phyloP scores from a whole-genome alignment of 2,113 vertebrate species.

The Numenius arquata region DNA sequence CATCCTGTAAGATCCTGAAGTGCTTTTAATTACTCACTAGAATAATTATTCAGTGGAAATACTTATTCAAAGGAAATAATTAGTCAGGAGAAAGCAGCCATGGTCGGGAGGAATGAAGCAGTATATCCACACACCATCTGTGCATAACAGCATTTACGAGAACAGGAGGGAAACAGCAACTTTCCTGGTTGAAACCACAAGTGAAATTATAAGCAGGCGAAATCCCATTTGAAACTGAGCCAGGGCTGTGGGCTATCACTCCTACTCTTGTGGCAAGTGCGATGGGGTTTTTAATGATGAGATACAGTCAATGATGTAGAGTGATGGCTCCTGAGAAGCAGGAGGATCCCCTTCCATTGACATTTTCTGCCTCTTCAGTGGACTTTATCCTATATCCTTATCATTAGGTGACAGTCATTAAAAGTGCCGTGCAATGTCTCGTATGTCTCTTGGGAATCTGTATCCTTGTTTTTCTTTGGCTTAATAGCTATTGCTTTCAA shows the following conservation, averaged over 20 bases:
- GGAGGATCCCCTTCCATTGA: neutral
- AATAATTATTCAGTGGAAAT: neutral
- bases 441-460: neutral
- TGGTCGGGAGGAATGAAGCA: neutral
- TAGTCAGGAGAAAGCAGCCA: neutral
- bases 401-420: neutral
- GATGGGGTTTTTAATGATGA: neutral
- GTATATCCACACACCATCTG: fast-evolving
- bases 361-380: neutral
- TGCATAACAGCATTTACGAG: neutral
- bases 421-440: neutral
- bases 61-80: neutral
- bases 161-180: neutral
- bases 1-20: neutral
- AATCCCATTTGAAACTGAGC: slow-evolving; percentile 6
- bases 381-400: neutral
- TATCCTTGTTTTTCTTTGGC: neutral
- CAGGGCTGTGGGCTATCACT: slow-evolving; percentile 31
- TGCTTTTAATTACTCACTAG: neutral
- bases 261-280: neutral
- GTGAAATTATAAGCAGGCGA: neutral
- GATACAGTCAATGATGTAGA: neutral
- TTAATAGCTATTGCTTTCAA: neutral
- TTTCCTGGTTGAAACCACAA: slow-evolving; percentile 30
- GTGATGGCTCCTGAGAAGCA: neutral